Conservation (phyloP, 2,113 vertebrate species). For the Pogona vitticeps region DNA sequence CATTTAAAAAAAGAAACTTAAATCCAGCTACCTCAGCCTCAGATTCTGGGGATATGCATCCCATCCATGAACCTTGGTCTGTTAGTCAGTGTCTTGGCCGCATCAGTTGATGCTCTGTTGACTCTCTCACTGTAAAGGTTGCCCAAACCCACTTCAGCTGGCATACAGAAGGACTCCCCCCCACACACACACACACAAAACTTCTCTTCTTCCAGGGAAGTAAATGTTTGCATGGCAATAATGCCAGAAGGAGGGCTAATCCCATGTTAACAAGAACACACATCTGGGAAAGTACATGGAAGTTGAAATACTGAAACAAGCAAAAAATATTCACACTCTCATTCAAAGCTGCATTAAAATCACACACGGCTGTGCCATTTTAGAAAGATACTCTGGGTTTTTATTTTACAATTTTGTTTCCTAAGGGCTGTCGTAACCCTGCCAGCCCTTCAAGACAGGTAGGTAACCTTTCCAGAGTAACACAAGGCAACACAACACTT, state of each 20-base stretch:
- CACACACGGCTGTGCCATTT: neutral
- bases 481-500: neutral
- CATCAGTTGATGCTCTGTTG: neutral
- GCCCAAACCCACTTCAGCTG: neutral
- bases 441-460: neutral
- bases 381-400: neutral
- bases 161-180: neutral
- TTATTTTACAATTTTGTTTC: accelerated
- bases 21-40: too few relatives aligned
- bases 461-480: neutral
- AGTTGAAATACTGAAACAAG: neutral
- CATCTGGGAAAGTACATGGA: neutral
- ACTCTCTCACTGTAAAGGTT: neutral
- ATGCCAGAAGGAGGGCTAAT: neutral
- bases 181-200: too few relatives aligned
- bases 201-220: neutral
- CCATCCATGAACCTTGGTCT: too few relatives aligned
- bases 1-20: too few relatives aligned
- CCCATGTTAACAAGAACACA: neutral
- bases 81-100: too few relatives aligned
- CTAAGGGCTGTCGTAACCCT: neutral
- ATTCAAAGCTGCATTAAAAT: neutral
- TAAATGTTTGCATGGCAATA: neutral
- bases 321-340: neutral
- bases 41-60: too few relatives aligned